Conservation (phyloP, 2,888 invertebrate genomes). For the Scaptomyza caliginosa region DNA sequence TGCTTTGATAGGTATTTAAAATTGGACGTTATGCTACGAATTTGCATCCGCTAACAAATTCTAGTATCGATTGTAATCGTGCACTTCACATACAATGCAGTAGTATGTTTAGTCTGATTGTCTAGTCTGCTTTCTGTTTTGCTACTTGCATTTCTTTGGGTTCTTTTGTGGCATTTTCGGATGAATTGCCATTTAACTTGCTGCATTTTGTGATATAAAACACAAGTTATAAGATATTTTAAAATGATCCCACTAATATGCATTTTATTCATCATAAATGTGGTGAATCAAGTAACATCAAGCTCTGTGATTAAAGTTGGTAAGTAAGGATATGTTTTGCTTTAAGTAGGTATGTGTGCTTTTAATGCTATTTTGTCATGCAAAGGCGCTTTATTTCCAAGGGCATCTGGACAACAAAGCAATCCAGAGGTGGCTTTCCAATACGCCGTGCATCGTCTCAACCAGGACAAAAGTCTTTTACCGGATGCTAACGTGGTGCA, state of each 20-base stretch:
- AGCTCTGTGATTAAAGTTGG: slow-evolving; percentile 49
- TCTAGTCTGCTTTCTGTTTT: background rate
- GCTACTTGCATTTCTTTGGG: slow-evolving; percentile 29
- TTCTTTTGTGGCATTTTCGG: slow-evolving; percentile 6
- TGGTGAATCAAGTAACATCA: slow-evolving; percentile 5
- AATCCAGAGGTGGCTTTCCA: slow-evolving; percentile 91
- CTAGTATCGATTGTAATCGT: background rate
- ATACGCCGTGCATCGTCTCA: slow-evolving; percentile 91
- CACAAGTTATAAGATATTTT: background rate
- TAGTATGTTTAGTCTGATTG: background rate
- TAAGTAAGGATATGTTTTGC: background rate
- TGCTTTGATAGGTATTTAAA: background rate
- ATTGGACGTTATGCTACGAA: background rate
- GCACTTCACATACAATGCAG: background rate
- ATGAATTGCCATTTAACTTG: background rate
- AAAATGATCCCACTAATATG: slow-evolving; percentile 7
- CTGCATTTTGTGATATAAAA: background rate
- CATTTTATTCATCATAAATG: slow-evolving; percentile 1
- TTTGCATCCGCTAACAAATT: background rate
- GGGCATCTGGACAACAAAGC: slow-evolving; percentile 85
- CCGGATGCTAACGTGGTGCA: slow-evolving; percentile 90
- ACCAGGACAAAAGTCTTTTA: slow-evolving; percentile 89
- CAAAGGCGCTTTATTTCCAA: slow-evolving; percentile 91
- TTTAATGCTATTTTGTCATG: background rate
- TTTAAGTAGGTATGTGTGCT: background rate